phyloP scores from a whole-genome alignment of 2,797 vertebrate genomes.

The Urophycis tenuis region DNA sequence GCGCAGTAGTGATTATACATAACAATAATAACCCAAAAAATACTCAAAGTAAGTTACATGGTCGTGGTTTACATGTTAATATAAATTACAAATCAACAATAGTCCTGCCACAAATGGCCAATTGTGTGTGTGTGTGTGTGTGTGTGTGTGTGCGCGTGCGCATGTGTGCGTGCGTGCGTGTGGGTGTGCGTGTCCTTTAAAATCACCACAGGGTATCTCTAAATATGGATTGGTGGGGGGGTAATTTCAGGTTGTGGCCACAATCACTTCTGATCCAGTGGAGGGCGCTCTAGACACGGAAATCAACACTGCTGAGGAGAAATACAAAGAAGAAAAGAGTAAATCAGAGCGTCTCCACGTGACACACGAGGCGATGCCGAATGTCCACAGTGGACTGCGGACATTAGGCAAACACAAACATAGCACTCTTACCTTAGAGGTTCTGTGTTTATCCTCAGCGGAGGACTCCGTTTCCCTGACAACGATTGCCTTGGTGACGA shows the following conservation, averaged over 20 bases:
- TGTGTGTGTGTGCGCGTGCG: constrained; percentile 13
- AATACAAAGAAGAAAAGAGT: neutral
- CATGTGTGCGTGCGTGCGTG: constrained; percentile 14
- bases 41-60: neutral
- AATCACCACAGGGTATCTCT: constrained; percentile 18
- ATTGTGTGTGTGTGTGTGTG: constrained; percentile 13
- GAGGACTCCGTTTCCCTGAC: constrained; percentile 98
- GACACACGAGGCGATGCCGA: neutral
- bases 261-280: constrained; percentile 49
- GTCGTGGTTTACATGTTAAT: neutral
- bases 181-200: constrained; percentile 20
- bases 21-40: neutral
- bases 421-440: neutral
- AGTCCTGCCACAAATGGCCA: constrained; percentile 29
- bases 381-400: too few relatives aligned
- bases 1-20: constrained; percentile 16
- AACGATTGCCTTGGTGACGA: constrained; percentile 98
- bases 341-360: too few relatives aligned
- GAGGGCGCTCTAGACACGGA: constrained; percentile 54
- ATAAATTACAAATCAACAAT: constrained; percentile 4
- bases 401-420: constrained; percentile 20
- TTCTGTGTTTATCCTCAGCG: constrained; percentile 80
- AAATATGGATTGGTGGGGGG: constrained; percentile 19
- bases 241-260: constrained; percentile 40
- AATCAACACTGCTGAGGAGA: constrained; percentile 57